Evolutionary conservation across 2,113 vertebrate genomes (phyloP), one percentile per base, ranked within the genome.

Genomic region (Sceloporus tristichus): DNA sequence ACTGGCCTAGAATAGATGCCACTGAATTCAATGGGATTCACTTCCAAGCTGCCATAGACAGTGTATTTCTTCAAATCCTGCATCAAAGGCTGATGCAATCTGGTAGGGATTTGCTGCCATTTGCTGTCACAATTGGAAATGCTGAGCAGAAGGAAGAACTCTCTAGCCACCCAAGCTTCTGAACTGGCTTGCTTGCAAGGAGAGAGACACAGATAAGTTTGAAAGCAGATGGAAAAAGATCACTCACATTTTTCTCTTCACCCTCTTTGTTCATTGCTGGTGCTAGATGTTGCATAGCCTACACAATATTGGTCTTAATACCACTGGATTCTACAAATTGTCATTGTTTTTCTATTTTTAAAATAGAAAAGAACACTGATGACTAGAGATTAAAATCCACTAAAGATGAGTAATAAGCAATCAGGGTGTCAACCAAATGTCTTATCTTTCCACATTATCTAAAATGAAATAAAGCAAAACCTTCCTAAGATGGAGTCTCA

Each of bases 381-480:
- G 90, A 92, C 73, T 21, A 16, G 78, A 79, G 29, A 16, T 68
- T 68, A 62, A 89, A 62, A 87, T 84, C 2, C 11, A 77, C 29
- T 19, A 68, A 87, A 85, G 70, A 79, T 88, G 82, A 82, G 13
- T 23, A 79, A 85, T 38, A 38, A 38, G 16, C 78, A 85, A 74
- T 77, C 81, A 85, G 19, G 84, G 66, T 86, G 29, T 70, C 80
- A 54, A 66, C n/a, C 82, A 62, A 25, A 59, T n/a, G 42, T 59
- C 85, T 86, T 80, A 71, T 78, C 16, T 34, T 80, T 53, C 0
- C 21, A 25, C 3, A 34, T 53, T 70, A 21, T 56, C 29, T 84
- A 85, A 27, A 90, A 29, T 87, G 71, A 84, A 87, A 91, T 88
- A 65, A 79, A 89, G 76, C 8, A 75, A 85, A 79, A 29, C 42